Evolutionary conservation across 2,888 invertebrate species (phyloP), one percentile per base, ranked within the genome.

Genomic region (Troides aeacus): DNA sequence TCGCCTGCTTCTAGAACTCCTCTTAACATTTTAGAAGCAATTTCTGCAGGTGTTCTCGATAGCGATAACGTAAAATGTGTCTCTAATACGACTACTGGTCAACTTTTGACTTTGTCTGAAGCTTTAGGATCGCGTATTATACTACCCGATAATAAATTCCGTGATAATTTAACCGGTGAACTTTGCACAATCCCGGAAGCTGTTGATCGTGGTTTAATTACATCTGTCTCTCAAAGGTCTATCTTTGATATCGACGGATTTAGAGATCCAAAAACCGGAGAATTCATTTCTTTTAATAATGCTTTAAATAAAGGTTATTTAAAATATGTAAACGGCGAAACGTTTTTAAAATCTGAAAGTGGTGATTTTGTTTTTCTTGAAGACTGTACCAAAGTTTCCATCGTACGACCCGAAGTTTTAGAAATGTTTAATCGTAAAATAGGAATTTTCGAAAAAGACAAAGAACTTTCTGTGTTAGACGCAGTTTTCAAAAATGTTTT

Each of bases 221-320:
- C 96, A 39, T 97, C 97, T 1, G 96, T 98, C 24, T 95, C 96
- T 7, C 96, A 97, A 83, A 96, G 96, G 85, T 97, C 97, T 2
- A 96, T 98, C 76, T 98, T 98, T 83, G 97, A 98, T 84, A 97
- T 99, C 72, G 97, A 98, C 77, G 98, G 97, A 68, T 97, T 98
- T 82, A 96, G 96, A 82, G 97, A 97, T 86, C 95, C 96, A 0
- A 94, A 95, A 78, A 96, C 96, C 64, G 95, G 95, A 56, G 96
- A 97, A 81, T 96, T 96, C 81, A 94, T 98, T 77, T 97, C 97
- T 75, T 96, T 98, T 79, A 97, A 97, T 86, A 93, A 95, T 72
- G 97, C 97, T 57, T 90, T 96, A 72, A 94, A 95, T 71, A 96
- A 96, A 79, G 96, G 96, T 74, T 93, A 96, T 81, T 93, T 98